These are phyloP conservation scores for Rhogogaster chlorosoma DNA, from an alignment of 2,888 invertebrate genomes.

Conservation along the genomic window DNA sequence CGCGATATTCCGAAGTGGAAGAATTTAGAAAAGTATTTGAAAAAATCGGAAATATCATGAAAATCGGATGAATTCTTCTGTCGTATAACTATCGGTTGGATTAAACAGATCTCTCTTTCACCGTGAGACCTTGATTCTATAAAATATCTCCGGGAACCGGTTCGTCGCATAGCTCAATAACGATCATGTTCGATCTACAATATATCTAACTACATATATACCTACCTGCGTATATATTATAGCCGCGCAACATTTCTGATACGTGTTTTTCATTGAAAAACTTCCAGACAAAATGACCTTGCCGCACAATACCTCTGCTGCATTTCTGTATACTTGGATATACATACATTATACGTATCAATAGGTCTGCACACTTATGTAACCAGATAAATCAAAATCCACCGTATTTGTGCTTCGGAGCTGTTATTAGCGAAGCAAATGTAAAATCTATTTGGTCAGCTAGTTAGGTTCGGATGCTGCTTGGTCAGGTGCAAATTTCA, in stretches of 20 bases:
- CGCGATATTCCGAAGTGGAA: background rate
- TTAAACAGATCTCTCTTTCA: background rate
- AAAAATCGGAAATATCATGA: background rate
- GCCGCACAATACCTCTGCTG: background rate
- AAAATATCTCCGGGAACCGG: slow-evolving; percentile 23
- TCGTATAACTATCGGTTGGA: background rate
- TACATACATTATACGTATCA: background rate
- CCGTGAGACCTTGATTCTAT: slow-evolving; percentile 18
- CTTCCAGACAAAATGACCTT: slow-evolving; percentile 3
- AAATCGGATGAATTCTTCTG: background rate
- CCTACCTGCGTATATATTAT: background rate
- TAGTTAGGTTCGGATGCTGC: background rate
- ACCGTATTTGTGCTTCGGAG: background rate
- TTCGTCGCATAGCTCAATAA: slow-evolving; percentile 5
- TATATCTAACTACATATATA: background rate
- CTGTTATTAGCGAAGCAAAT: background rate
- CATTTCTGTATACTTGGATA: background rate
- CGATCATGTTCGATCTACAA: slow-evolving; percentile 8
- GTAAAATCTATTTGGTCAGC: background rate
- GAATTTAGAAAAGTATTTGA: background rate
- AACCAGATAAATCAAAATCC: background rate
- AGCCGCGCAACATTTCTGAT: background rate
- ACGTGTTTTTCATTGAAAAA: background rate
- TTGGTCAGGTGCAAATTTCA: slow-evolving; percentile 2
- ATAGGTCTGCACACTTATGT: background rate